phyloP scores from a whole-genome alignment of 2,797 vertebrate species.

The Hozukius guyotensis region DNA sequence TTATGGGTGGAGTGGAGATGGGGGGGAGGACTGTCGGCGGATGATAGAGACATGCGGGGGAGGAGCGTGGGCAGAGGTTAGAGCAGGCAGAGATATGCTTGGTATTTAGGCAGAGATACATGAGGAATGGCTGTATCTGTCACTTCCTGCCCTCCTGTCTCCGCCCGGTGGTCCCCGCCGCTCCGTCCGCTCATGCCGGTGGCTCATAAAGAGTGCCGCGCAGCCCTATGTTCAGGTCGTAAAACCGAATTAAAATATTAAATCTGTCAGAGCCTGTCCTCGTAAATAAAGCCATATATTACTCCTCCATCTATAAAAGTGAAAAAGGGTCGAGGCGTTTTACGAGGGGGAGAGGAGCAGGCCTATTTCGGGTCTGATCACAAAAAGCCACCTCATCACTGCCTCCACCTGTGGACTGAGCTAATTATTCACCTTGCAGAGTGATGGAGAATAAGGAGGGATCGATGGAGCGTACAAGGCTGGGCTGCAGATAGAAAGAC shows the following conservation, averaged over 20 bases:
- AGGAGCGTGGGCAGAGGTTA: slow-evolving; percentile 47
- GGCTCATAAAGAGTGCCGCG: slow-evolving; percentile 78
- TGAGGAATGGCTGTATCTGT: slow-evolving; percentile 63
- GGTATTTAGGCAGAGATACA: slow-evolving; percentile 66
- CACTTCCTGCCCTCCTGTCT: slow-evolving; percentile 43
- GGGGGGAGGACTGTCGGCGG: slow-evolving; percentile 25
- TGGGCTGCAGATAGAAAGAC: slow-evolving; percentile 18
- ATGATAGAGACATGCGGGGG: slow-evolving; percentile 61
- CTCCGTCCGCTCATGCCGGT: slow-evolving; percentile 49
- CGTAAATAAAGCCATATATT: slow-evolving; percentile 86
- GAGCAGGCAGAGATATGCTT: slow-evolving; percentile 60
- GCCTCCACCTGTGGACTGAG: slow-evolving; percentile 64
- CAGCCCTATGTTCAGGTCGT: slow-evolving; percentile 78
- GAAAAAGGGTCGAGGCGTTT: slow-evolving; percentile 77
- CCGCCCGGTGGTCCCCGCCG: slow-evolving; percentile 42
- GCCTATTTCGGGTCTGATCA: slow-evolving; percentile 57
- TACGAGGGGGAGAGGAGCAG: slow-evolving; percentile 69
- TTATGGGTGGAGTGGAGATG: slow-evolving; percentile 62
- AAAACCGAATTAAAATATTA: slow-evolving; percentile 90
- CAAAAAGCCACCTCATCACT: slow-evolving; percentile 49
- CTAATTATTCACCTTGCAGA: slow-evolving; percentile 71
- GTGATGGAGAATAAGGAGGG: slow-evolving; percentile 37
- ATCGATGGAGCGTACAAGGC: slow-evolving; percentile 40
- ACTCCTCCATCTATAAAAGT: slow-evolving; percentile 81
- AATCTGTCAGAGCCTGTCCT: slow-evolving; percentile 84